Evolutionary conservation across 2,797 vertebrate species (phyloP), one percentile per base, ranked within the genome.

Genomic region (Lagorchestes hirsutus): DNA sequence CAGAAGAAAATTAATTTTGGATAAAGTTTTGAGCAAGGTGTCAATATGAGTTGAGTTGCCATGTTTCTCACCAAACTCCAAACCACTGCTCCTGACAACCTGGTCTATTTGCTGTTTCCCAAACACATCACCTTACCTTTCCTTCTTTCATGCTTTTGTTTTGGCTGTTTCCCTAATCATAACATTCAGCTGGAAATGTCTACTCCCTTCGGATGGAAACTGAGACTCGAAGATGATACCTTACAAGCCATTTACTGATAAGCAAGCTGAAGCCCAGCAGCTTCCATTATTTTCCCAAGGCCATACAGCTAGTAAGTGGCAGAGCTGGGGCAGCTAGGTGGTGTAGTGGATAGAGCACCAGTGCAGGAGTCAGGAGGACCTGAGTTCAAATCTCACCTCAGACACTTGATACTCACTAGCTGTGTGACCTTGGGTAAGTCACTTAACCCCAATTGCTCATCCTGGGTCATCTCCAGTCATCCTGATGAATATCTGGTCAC

Each of bases 21-120:
- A n/a, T 16, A n/a, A 67, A n/a, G 59, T 67, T n/a, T n/a, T 67
- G 62, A 67, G 14, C 14, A 16, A 67, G 62, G 34, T 67, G 14
- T 67, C 2, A 2, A 14, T 18, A 67, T 67, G 62, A 67, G 34
- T 18, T 67, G 34, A 67, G 62, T n/a, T 18, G 34, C 34, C 34
- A 10, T 67, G 34, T 67, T 67, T 67, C 34, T 67, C 34, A n/a
- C 34, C 58, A 59, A 59, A 59, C 12, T 29, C 58, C 58, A 56
- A 52, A 59, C n/a, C 87, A 74, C 74, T 67, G 93, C 87, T 93
- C 91, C 82, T 31, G 55, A 34, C 62, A 67, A 67, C 14, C 34
- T n/a, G 62, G 14, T n/a, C 34, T 6, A 18, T n/a, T 18, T 67
- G 5, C 34, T 67, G 34, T n/a, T 5, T 67, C 34, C 11, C 34